Base-by-base conservation (phyloP, 1,140 invertebrate genomes). In the Eubasilissa regina region DNA sequence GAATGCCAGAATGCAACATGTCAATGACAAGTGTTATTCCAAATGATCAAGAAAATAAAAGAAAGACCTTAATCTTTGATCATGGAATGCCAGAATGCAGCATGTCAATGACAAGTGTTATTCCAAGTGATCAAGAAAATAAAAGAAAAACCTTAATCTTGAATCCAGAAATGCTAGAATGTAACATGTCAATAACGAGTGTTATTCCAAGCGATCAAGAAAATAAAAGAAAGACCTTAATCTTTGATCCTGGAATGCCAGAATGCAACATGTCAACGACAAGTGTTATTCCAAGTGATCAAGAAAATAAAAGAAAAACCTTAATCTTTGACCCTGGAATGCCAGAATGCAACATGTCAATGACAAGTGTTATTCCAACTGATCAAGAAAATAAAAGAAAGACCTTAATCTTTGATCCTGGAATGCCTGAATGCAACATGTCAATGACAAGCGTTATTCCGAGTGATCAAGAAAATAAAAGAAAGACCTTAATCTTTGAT, bases 251-350 rank as follows among this genome's bases (percentile, higher is more conserved):
- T 44, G 21, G 44, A 15, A 3, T 43, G 12, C 60, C 60, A 8
- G 78, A 79, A 21, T n/a, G 78, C 64, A 72, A 79, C 17, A 79
- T 79, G 72, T 79, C 78, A 21, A 75, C 45, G 17, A 79, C 64
- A 15, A 25, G 51, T 47, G 17, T 60, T 51, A 35, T 78, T 70
- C 13, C 68, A 13, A n/a, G 3, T 48, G 21, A 13, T 43, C 64
- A 45, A 68, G 64, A 45, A 68, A 53, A 53, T 45, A 55, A 72
- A 47, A 56, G 55, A 12, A 72, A 72, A 9, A 72, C 66, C 7
- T 47, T 78, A 45, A 35, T 72, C 35, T 72, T 62, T 51, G 53
- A 60, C 45, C 15, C 15, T 1, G 44, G 45, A 62, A 25, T 62
- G 58, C 15, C 58, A n/a, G 60, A 77, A 64, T 43, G 58, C n/a